Evolutionary conservation across 2,797 vertebrate genomes (phyloP).

Genomic region (Ambastaia sidthimunki): DNA sequence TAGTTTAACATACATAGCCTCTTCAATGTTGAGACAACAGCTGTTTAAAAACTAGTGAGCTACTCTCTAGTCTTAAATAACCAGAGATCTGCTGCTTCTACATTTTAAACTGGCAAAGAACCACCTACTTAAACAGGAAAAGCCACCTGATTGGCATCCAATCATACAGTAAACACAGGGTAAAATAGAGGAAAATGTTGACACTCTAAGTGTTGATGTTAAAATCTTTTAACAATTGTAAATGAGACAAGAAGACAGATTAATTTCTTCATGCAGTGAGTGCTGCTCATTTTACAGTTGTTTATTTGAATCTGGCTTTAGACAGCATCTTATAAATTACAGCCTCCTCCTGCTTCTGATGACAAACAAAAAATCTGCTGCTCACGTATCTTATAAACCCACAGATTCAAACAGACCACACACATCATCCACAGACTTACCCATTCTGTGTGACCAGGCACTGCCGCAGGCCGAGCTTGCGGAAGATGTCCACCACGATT

Average conservation of each 20-base stretch:
- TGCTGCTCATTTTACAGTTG: background rate
- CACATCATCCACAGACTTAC: constrained; percentile 67
- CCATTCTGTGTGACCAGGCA: constrained; percentile 96
- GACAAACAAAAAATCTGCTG: background rate
- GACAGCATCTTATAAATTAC: background rate
- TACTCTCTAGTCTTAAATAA: too few species aligned
- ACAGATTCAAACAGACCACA: background rate
- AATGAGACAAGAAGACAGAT: background rate
- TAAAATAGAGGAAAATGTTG: too few species aligned
- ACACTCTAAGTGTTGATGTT: too few species aligned
- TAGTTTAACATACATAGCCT: constrained; percentile 1
- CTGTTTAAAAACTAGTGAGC: too few species aligned
- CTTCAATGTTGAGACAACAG: background rate
- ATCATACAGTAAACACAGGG: too few species aligned
- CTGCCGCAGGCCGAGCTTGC: constrained; percentile 95
- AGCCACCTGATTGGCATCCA: too few species aligned
- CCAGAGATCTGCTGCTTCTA: too few species aligned
- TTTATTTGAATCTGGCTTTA: background rate
- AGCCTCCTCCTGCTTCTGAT: background rate
- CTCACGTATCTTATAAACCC: background rate
- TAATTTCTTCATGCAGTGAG: background rate
- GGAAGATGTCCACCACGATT: constrained; percentile 97
- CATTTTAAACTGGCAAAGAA: too few species aligned
- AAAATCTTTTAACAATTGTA: too few species aligned
- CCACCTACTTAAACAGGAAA: too few species aligned